phyloP scores from a whole-genome alignment of 2,888 invertebrate species.

The Tenthredo amoena region DNA sequence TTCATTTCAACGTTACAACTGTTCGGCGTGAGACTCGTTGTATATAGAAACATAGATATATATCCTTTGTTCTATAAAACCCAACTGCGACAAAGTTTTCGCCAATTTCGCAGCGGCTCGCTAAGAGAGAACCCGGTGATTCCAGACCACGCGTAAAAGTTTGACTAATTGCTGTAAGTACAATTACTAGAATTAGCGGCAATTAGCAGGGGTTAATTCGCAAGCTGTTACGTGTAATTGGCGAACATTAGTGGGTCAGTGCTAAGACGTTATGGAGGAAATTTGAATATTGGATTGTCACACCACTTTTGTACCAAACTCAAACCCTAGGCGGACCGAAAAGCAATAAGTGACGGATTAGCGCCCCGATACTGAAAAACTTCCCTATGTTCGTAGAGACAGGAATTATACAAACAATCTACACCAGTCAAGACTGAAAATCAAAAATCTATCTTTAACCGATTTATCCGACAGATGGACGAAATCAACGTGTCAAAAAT shows the following conservation, averaged over 20 bases:
- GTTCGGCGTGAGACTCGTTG: slow-evolving; percentile 10
- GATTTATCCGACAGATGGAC: background rate
- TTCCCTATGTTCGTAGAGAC: background rate
- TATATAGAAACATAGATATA: background rate
- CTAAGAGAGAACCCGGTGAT: slow-evolving; percentile 52
- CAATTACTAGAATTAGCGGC: slow-evolving; percentile 73
- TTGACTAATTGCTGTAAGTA: slow-evolving; percentile 70
- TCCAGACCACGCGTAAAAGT: slow-evolving; percentile 68
- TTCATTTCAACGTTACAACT: slow-evolving; percentile 40
- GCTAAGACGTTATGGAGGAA: slow-evolving; percentile 61
- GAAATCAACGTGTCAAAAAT: slow-evolving; percentile 4
- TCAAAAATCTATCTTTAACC: background rate
- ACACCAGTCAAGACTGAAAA: background rate
- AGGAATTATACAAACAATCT: background rate
- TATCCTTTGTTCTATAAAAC: slow-evolving; percentile 42
- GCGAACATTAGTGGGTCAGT: slow-evolving; percentile 71
- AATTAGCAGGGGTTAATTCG: slow-evolving; percentile 74
- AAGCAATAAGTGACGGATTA: background rate
- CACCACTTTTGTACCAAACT: slow-evolving; percentile 30
- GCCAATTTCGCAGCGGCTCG: slow-evolving; percentile 61
- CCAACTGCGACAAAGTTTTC: slow-evolving; percentile 63
- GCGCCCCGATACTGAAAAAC: background rate
- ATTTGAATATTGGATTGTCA: slow-evolving; percentile 50
- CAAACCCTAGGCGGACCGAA: background rate
- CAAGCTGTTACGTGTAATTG: slow-evolving; percentile 70